Conservation (phyloP, 2,797 vertebrate genomes). For the Ptychobarbus kaznakovi region DNA sequence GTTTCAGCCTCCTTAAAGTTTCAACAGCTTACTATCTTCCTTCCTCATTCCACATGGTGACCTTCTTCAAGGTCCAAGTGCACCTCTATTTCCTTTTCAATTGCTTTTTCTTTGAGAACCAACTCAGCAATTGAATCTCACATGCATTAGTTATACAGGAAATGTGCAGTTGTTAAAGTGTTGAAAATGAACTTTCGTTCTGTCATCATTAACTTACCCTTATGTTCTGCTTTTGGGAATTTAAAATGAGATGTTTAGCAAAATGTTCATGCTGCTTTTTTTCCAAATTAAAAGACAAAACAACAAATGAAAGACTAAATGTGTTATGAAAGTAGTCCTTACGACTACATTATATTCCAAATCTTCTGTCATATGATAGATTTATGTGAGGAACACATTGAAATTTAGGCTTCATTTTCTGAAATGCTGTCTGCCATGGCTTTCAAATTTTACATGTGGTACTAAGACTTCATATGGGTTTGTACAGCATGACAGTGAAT, state of each 20-base stretch:
- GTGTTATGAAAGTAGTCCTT: not conserved
- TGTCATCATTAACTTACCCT: not conserved
- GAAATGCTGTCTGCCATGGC: not conserved
- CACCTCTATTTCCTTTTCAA: conserved; percentile 30
- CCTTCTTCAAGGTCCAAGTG: conserved; percentile 10
- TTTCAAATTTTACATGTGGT: not conserved
- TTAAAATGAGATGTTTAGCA: not conserved
- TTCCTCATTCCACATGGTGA: conserved; percentile 26
- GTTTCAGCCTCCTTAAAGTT: conserved; percentile 42
- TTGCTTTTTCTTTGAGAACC: conserved; percentile 32
- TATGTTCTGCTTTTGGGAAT: not conserved
- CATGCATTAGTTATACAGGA: not conserved
- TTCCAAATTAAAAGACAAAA: not conserved
- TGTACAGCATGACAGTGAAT: not conserved
- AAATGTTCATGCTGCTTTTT: not conserved
- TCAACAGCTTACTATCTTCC: conserved; percentile 37
- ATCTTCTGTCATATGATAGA: too few relatives aligned
- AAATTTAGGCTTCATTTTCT: not conserved
- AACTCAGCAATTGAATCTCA: not conserved
- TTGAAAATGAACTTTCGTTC: not conserved
- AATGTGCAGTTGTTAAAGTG: not conserved
- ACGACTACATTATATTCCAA: not conserved
- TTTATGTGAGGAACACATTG: not conserved
- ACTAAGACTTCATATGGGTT: not conserved
- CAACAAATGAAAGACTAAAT: not conserved